phyloP scores from a whole-genome alignment of 2,797 vertebrate species.

The Podargus strigoides region DNA sequence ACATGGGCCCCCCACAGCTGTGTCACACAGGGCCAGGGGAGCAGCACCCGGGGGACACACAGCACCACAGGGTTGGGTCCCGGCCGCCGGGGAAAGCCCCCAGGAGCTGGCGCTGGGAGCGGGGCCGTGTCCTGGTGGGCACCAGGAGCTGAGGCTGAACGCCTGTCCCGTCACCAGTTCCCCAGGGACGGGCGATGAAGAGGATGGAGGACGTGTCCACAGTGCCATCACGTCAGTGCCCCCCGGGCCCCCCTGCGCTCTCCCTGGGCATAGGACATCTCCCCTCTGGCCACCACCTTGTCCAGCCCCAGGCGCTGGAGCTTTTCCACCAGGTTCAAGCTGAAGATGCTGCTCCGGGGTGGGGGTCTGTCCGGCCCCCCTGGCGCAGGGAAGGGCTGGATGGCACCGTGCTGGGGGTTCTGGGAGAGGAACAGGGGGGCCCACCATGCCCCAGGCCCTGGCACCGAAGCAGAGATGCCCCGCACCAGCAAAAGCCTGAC shows the following conservation, averaged over 20 bases:
- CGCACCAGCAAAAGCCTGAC: conserved; percentile 75
- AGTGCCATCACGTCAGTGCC: neutral
- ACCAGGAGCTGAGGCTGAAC: neutral
- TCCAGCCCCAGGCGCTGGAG: conserved; percentile 79
- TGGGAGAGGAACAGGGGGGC: neutral
- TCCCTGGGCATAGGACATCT: neutral
- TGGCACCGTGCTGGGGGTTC: neutral
- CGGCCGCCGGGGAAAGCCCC: neutral
- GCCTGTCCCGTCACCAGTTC: fast-evolving
- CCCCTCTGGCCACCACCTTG: conserved; percentile 77
- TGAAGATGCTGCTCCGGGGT: conserved; percentile 71
- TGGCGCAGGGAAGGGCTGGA: fast-evolving
- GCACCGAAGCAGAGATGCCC: conserved; percentile 76
- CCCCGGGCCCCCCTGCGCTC: neutral
- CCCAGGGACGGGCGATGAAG: fast-evolving
- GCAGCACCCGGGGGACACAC: fast-evolving
- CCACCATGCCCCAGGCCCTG: neutral
- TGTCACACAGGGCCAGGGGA: fast-evolving
- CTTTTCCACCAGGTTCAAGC: conserved; percentile 84
- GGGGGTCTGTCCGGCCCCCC: neutral
- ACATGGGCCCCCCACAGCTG: fast-evolving
- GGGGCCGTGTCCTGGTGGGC: fast-evolving
- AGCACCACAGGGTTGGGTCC: fast-evolving
- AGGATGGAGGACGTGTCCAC: fast-evolving
- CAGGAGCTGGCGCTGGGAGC: fast-evolving